Evolutionary conservation across 2,797 vertebrate species (phyloP).

Genomic region (Cuniculus paca): DNA sequence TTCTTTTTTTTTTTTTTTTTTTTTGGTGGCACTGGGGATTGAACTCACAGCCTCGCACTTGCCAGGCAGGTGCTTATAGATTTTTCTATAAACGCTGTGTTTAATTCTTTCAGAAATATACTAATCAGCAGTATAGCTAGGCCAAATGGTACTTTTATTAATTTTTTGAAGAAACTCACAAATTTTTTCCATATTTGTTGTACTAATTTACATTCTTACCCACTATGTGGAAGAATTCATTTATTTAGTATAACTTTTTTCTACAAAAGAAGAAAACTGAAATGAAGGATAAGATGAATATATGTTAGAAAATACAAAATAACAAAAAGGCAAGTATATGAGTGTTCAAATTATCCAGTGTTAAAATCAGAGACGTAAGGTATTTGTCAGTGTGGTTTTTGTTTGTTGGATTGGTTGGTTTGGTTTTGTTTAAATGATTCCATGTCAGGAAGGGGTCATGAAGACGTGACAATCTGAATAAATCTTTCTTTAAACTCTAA

Average conservation of each 20-base stretch:
- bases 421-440: background rate
- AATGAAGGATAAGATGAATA: background rate
- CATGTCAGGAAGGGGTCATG: background rate
- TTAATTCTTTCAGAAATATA: background rate
- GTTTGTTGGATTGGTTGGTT: background rate
- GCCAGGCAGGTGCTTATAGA: no score
- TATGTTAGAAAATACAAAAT: background rate
- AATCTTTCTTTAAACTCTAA: background rate
- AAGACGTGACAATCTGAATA: background rate
- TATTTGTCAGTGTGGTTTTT: background rate
- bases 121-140: background rate
- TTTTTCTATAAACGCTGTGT: background rate
- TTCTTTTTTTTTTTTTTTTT: no score
- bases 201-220: background rate
- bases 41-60: no score
- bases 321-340: background rate
- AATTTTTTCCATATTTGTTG: background rate
- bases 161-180: background rate
- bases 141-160: background rate
- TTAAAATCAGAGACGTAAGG: background rate
- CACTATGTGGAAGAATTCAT: background rate
- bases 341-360: background rate
- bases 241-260: background rate
- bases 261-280: background rate
- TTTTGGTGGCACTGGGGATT: no score